Conservation (phyloP, 2,113 vertebrate species). For the Lota lota region DNA sequence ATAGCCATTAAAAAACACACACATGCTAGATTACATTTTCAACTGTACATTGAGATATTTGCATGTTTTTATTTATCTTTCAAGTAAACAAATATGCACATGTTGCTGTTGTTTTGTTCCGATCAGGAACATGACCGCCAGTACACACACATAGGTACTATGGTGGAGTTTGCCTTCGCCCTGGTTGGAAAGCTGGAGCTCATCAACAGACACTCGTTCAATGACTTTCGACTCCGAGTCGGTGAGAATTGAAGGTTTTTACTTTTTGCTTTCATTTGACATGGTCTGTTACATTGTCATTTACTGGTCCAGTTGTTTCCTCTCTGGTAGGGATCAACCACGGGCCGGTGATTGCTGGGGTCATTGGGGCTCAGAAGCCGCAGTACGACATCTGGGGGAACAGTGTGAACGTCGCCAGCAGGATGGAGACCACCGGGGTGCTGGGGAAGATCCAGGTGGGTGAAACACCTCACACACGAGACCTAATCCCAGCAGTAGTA, state of each 20-base stretch:
- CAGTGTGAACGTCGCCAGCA: slow-evolving; percentile 94
- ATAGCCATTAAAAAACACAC: no score
- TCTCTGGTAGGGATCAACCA: slow-evolving; percentile 88
- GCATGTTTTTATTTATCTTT: no score
- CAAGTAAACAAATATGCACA: no score
- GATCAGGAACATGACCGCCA: slow-evolving; percentile 93
- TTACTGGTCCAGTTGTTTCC: not conserved
- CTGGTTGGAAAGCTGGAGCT: slow-evolving; percentile 92
- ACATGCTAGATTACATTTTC: no score
- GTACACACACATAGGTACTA: slow-evolving; percentile 94
- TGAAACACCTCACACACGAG: no score
- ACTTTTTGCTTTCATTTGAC: not conserved
- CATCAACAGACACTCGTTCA: slow-evolving; percentile 98
- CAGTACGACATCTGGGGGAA: slow-evolving; percentile 99
- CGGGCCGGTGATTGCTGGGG: slow-evolving; percentile 93
- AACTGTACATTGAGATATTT: no score
- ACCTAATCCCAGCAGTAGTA: no score
- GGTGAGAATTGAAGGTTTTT: slow-evolving; percentile 73
- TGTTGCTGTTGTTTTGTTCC: not conserved
- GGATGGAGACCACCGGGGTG: slow-evolving; percentile 97
- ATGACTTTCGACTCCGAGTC: slow-evolving; percentile 93
- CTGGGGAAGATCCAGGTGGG: slow-evolving; percentile 95
- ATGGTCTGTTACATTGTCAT: not conserved
- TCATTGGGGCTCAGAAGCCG: slow-evolving; percentile 96
- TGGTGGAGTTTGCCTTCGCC: slow-evolving; percentile 97